Base-by-base conservation (phyloP, 2,888 invertebrate species). In the Abrostola tripartita region DNA sequence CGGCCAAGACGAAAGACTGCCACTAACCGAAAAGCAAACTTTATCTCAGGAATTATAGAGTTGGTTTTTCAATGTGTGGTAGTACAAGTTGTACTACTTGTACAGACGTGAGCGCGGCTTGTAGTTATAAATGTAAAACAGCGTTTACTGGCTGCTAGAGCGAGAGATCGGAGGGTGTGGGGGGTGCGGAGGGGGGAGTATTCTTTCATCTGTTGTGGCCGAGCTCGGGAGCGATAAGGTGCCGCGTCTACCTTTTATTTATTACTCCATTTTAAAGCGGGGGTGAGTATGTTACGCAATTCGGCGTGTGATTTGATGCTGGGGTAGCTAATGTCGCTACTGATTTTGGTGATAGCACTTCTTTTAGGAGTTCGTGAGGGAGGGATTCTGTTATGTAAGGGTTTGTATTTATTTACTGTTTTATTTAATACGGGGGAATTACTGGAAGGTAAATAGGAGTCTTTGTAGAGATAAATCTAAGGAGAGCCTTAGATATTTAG, bases 111-210 rank as follows among this genome's bases (percentile, higher is more conserved):
- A 86, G 85, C 87, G 85, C 80, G 84, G 88, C 88, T 89, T 92
- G 94, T 93, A 93, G 89, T 92, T 93, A 94, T 94, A 94, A 94
- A 94, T 95, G 94, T 95, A 94, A 94, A 94, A 93, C 94, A 91
- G 80, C 82, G 88, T 88, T 92, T 91, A 89, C 85, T 81, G 87
- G 85, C 76, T 81, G 86, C 87, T 78, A 70, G 88, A 82, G 87
- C 85, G 73, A 79, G 80, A 65, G 79, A 37, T 68, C 62, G 74
- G 81, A 74, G 77, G 76, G 76, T 67, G 62, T 51, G 72, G 60
- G 65, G 76, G 79, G 70, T 79, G 82, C 53, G 68, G 57, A 61
- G 68, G 61, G 81, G 86, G 86, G 83, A 84, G 88, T 85, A 83
- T 92, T 91, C 91, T 91, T 92, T 90, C 92, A 91, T 92, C 90